phyloP scores from a whole-genome alignment of 2,113 vertebrate genomes.

The Octodon degus region DNA sequence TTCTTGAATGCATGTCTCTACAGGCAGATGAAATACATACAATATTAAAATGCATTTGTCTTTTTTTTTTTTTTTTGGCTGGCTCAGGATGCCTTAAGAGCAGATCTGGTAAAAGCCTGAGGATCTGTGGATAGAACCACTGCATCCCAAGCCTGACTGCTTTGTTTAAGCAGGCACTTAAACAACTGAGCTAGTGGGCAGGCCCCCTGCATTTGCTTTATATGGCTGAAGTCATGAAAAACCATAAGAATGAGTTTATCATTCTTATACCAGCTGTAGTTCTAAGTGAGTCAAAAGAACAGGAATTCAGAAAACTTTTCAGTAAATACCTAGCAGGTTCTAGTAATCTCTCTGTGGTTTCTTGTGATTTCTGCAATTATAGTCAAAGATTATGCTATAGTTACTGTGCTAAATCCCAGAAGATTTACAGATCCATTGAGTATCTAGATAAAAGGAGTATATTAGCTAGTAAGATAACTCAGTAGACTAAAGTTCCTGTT shows the following conservation, averaged over 20 bases:
- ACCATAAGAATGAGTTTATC: conserved; percentile 99
- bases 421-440: conserved; percentile 98
- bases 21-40: neutral
- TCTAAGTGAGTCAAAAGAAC: conserved; percentile 98
- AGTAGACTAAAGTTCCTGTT: too few relatives aligned
- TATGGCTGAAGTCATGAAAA: conserved; percentile 74
- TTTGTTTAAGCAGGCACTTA: too few relatives aligned
- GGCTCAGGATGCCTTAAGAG: too few relatives aligned
- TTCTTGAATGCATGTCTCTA: neutral
- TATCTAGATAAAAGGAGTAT: conserved; percentile 96
- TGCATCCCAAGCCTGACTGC: too few relatives aligned
- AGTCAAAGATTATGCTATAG: conserved; percentile 96
- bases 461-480: too few relatives aligned
- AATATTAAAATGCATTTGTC: neutral
- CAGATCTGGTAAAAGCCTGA: too few relatives aligned
- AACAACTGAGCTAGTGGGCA: too few relatives aligned
- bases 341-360: conserved; percentile 99
- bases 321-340: conserved; percentile 99
- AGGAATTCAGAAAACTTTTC: conserved; percentile 99
- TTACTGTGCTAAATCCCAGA: conserved; percentile 97
- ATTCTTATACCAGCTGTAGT: conserved; percentile 98
- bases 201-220: neutral
- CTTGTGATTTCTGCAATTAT: conserved; percentile 98
- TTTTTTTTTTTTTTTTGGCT: too few relatives aligned
- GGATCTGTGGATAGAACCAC: too few relatives aligned